Base-by-base conservation (phyloP, 1,140 invertebrate species). In the Nephotettix cincticeps region DNA sequence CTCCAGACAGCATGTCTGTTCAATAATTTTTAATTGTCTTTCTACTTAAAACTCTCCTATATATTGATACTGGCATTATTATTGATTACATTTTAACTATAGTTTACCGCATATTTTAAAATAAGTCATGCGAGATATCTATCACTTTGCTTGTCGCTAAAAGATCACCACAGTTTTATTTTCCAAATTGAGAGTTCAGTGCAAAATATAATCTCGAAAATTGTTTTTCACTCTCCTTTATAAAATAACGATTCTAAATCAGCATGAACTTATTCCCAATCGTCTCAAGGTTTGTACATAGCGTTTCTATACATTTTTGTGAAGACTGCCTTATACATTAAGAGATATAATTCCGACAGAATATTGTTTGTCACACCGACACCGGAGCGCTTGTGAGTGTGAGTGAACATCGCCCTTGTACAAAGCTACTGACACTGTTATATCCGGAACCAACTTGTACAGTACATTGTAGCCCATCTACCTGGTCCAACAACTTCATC, bases 251-350 rank as follows among this genome's bases (percentile, higher is more conserved):
- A 51, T 51, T 19, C 21, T 51, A 23, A 51, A 51, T 6, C 17
- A 51, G 47, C 47, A n/a, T 19, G 17, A 51, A 51, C 17, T 51
- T 11, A 23, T 19, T 23, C 19, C 47, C 3, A 19, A n/a, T 19
- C 6, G 21, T 51, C 19, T 23, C 17, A n/a, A 51, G 6, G 4
- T 9, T 51, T 51, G 47, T 51, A 51, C 6, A 51, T 51, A 51
- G 47, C 21, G 19, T n/a, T n/a, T 51, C 47, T 51, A n/a, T 51
- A 51, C 47, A 51, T 51, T 51, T 51, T 51, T 51, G 47, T 51
- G 21, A 51, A 51, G 47, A 51, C 47, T 51, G 47, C 47, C 47
- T 51, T 51, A 51, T 51, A 51, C 21, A 51, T 51, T 51, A 51
- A 51, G 47, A 51, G 17, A 51, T n/a, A 51, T 51, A 3, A 23